Evolutionary conservation across 2,113 vertebrate species (phyloP), one percentile per base, ranked within the genome.

Genomic region (Dasyprocta punctata): DNA sequence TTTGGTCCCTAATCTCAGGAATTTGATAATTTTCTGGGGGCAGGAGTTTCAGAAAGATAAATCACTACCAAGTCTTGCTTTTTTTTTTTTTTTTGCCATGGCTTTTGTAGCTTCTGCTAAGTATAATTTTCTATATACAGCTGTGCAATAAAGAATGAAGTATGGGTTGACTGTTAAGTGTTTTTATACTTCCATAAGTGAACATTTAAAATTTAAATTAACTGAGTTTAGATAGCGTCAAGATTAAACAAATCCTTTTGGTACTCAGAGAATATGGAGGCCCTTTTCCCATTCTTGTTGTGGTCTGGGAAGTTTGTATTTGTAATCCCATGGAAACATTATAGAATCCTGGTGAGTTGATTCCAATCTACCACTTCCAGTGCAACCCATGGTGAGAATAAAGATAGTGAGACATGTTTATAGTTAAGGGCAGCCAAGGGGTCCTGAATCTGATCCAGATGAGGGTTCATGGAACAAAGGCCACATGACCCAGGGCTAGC

Each of bases 181-280:
- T 86, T 80, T 93, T 36, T 90, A 19, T 38, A 49, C 56, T 73
- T 84, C 30, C 28, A 24, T 63, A 82, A 67, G 38, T 86, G 24
- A 85, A 26, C 81, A 44, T 84, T 97, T 81, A 80, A 93, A 86
- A 87, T 90, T 93, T 94, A 80, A 92, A 69, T 94, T 93, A 19
- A 85, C 3, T 26, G 69, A 52, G 30, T 90, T 73, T 89, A 89
- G 89, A 84, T 20, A 71, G 1, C 7, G 52, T 47, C 2, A 58
- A 93, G 81, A 11, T n/a, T 96, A 49, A 49, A 47, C 77, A 86
- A 84, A 93, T 38, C 65, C 49, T 20, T 14, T 36, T 86, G 54
- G 44, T 92, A 69, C 85, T 94, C 49, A 69, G 24, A 92, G 54
- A 56, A 56, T 56, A 56, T 56, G 16, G 54, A 56, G 54, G 54